Percentiles rank a stretch among this genome's conserved stretches.
Evolutionary conservation across 2,113 vertebrate genomes (phyloP).

Genomic region (Prolemur simus): DNA sequence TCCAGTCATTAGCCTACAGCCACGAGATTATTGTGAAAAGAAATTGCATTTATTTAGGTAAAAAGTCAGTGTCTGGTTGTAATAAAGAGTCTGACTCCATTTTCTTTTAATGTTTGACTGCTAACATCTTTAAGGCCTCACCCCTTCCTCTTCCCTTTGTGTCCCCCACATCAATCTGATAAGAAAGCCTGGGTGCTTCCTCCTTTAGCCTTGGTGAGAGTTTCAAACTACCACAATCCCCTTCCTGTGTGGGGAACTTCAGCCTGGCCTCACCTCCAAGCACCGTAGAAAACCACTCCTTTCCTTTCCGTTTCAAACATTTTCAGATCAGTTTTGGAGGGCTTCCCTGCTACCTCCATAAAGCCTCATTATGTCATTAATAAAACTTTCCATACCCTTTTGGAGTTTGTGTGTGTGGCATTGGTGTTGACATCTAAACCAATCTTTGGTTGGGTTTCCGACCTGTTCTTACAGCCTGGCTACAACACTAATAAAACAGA

Average conservation of each 20-base stretch:
- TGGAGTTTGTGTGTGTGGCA: neutral
- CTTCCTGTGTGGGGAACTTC: neutral
- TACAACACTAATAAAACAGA: neutral
- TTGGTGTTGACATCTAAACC: neutral
- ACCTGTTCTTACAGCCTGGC: neutral
- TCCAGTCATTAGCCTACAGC: neutral
- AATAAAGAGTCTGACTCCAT: neutral
- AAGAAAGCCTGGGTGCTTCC: neutral
- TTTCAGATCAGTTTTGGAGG: neutral
- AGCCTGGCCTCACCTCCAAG: accelerated
- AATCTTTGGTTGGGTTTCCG: neutral
- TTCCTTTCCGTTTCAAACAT: neutral
- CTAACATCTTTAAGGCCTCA: neutral
- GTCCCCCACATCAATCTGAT: neutral
- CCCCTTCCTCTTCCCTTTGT: neutral
- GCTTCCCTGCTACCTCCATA: neutral
- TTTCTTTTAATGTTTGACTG: neutral
- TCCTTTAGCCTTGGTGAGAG: neutral
- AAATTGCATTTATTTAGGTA: neutral
- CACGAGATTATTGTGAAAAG: neutral
- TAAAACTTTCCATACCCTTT: neutral
- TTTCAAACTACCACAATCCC: neutral
- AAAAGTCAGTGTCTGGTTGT: neutral
- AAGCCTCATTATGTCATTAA: neutral
- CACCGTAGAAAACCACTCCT: neutral